Percentiles rank a stretch among this genome's conserved stretches.
phyloP scores from a whole-genome alignment of 92 coral and sea anemone species.

The Hydrozoanthus gracilis region DNA sequence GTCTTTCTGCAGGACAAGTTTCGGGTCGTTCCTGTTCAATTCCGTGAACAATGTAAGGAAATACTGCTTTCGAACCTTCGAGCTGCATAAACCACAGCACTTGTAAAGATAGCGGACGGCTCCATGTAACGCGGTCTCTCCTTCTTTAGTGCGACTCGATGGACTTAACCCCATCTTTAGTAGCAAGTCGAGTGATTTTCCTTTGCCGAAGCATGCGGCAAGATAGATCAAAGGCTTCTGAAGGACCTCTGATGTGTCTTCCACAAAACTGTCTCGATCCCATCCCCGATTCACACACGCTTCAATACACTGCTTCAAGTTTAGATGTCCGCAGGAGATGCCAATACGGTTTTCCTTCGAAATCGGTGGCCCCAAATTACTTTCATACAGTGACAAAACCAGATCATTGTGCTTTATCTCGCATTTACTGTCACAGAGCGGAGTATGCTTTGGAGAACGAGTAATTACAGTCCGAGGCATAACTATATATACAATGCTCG shows the following conservation, averaged over 20 bases:
- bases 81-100: constrained; percentile 44
- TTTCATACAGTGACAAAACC: constrained; percentile 36
- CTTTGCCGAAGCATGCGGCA: constrained; percentile 50
- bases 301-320: constrained; percentile 47
- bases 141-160: constrained; percentile 45
- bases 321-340: constrained; percentile 44
- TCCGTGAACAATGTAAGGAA: constrained; percentile 37
- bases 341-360: constrained; percentile 51
- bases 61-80: constrained; percentile 47
- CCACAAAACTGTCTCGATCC: constrained; percentile 46
- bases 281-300: constrained; percentile 44
- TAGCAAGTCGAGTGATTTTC: constrained; percentile 45
- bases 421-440: constrained; percentile 49
- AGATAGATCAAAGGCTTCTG: constrained; percentile 38
- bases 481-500: constrained; percentile 27
- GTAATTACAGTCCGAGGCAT: constrained; percentile 49
- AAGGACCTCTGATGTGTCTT: constrained; percentile 44
- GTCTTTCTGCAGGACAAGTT: constrained; percentile 40
- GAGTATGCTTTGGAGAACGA: constrained; percentile 49
- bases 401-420: constrained; percentile 44
- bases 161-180: constrained; percentile 48
- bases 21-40: constrained; percentile 28
- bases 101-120: constrained; percentile 48
- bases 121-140: constrained; percentile 41
- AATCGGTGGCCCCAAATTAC: constrained; percentile 50